Evolutionary conservation across 2,888 invertebrate genomes (phyloP).

Genomic region (Mesochorus sp.): DNA sequence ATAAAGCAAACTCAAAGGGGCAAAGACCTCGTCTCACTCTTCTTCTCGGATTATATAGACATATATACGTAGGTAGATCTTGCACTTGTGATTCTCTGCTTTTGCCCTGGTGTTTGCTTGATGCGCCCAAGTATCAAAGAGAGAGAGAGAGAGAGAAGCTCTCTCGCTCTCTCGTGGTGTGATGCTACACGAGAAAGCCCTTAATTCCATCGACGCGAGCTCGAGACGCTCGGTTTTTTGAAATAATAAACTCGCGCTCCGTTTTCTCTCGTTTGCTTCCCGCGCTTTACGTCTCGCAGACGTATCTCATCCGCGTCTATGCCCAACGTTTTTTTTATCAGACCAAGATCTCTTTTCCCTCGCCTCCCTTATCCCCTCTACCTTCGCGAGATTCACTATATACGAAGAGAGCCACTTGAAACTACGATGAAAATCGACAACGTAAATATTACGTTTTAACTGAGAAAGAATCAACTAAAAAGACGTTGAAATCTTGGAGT

Average conservation of each 20-base stretch:
- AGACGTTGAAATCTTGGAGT: too few relatives aligned
- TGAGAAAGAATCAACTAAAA: too few relatives aligned
- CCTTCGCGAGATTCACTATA: neutral
- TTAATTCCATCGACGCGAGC: slow-evolving; percentile 69
- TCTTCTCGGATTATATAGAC: slow-evolving; percentile 16
- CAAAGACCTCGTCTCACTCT: slow-evolving; percentile 67
- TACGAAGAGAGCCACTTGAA: slow-evolving; percentile 37
- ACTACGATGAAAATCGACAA: slow-evolving; percentile 27
- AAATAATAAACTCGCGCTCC: slow-evolving; percentile 61
- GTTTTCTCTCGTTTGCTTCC: slow-evolving; percentile 6
- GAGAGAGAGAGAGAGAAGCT: neutral
- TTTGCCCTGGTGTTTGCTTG: slow-evolving; percentile 27
- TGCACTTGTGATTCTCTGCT: slow-evolving; percentile 25
- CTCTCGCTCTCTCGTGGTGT: neutral
- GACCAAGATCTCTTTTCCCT: neutral
- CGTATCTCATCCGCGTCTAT: slow-evolving; percentile 3
- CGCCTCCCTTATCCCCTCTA: neutral
- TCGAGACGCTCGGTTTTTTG: slow-evolving; percentile 48
- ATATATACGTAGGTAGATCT: slow-evolving; percentile 15
- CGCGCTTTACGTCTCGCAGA: slow-evolving; percentile 11
- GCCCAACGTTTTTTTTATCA: neutral
- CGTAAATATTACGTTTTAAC: slow-evolving; percentile 45
- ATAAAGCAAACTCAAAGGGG: slow-evolving; percentile 73
- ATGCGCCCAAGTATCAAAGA: slow-evolving; percentile 25
- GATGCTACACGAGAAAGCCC: slow-evolving; percentile 60